Conservation (phyloP, 2,888 invertebrate species). For the Eupithecia insigniata region DNA sequence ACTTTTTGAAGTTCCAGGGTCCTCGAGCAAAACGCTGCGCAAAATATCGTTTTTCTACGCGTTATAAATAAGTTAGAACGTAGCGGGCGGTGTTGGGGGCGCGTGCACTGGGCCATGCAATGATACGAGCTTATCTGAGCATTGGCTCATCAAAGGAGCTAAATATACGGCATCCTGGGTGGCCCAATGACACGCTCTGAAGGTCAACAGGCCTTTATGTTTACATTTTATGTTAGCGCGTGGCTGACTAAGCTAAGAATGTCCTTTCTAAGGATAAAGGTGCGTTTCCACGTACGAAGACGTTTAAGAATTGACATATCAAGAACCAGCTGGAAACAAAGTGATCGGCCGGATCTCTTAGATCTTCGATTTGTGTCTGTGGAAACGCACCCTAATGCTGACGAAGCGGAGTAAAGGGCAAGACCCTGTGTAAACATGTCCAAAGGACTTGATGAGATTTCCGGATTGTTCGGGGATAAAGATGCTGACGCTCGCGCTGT, state of each 20-base stretch:
- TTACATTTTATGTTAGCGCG: neutral
- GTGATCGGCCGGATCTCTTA: neutral
- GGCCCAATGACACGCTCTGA: conserved; percentile 43
- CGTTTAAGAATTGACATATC: neutral
- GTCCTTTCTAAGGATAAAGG: neutral
- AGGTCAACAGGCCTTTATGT: conserved; percentile 18
- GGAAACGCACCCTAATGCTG: neutral
- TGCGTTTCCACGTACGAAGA: neutral
- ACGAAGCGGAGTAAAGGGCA: neutral
- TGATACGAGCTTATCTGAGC: conserved; percentile 68
- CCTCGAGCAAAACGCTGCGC: neutral
- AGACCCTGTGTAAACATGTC: conserved; percentile 4
- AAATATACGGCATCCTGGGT: conserved; percentile 65
- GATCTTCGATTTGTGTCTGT: neutral
- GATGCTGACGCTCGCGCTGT: conserved; percentile 11
- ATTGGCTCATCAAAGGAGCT: conserved; percentile 70
- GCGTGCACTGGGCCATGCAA: conserved; percentile 54
- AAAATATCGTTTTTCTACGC: neutral
- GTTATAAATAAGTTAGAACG: conserved; percentile 25
- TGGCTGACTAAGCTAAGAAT: neutral
- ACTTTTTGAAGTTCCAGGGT: conserved; percentile 2
- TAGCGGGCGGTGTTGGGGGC: conserved; percentile 42
- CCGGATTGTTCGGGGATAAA: neutral
- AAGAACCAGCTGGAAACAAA: neutral
- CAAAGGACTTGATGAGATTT: conserved; percentile 2